Conservation (phyloP, 2,888 invertebrate genomes). For the Oxystoma pomonae region DNA sequence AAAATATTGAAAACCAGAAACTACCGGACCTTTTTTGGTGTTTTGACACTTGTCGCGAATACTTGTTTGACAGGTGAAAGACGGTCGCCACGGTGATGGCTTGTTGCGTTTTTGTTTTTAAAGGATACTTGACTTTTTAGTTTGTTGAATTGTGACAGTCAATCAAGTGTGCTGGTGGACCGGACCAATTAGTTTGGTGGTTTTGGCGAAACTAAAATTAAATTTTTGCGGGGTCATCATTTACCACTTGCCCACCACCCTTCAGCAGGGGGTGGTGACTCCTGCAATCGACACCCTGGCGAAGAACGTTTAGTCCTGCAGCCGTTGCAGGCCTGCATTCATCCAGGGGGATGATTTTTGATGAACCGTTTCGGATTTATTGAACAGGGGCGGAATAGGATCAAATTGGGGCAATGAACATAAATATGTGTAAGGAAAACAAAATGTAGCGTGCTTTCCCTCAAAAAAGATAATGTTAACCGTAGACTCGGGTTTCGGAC, state of each 20-base stretch:
- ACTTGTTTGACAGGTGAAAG: background rate
- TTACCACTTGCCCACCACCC: conserved; percentile 8
- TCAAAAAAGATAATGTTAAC: no score
- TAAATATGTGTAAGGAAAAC: no score
- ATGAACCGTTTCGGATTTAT: conserved; percentile 23
- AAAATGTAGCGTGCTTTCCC: no score
- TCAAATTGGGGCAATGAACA: no score
- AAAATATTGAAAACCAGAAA: background rate
- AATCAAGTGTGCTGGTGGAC: background rate
- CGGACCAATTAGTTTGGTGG: conserved; percentile 16
- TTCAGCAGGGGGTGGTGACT: conserved; percentile 3
- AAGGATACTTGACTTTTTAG: background rate
- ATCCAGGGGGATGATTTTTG: conserved; percentile 4
- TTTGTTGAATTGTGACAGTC: no score
- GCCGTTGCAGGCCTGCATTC: background rate
- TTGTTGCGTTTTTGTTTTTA: background rate
- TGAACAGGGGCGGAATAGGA: conserved; percentile 13
- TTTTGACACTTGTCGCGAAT: background rate
- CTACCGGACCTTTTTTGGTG: background rate
- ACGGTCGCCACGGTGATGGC: background rate
- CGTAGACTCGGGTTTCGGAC: no score
- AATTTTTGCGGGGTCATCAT: conserved; percentile 3
- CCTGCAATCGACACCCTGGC: conserved; percentile 21
- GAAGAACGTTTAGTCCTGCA: conserved; percentile 16
- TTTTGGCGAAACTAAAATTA: conserved; percentile 9